Conservation (phyloP, 1,140 invertebrate species). For the Chironomus striatipennis region DNA sequence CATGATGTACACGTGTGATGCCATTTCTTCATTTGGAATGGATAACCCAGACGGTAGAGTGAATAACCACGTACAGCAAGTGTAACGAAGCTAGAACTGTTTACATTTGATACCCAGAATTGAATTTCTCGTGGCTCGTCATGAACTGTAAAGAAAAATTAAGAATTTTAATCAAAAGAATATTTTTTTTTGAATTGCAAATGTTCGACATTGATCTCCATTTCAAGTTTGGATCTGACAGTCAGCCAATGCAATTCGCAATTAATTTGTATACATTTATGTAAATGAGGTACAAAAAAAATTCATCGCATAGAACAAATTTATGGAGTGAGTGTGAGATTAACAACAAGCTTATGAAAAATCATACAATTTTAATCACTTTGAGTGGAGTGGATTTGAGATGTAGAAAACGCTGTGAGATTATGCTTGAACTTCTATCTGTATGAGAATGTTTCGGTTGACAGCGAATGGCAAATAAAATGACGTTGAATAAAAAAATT, state of each 20-base stretch:
- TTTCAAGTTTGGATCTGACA: neutral
- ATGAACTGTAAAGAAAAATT: conserved; percentile 44
- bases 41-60: conserved; percentile 72
- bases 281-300: neutral
- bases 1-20: conserved; percentile 77
- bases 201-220: neutral
- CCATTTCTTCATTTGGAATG: conserved; percentile 67
- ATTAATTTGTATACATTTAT: too few species aligned
- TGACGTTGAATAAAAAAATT: too few species aligned
- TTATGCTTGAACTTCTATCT: neutral
- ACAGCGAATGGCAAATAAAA: neutral
- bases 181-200: neutral
- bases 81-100: conserved; percentile 69
- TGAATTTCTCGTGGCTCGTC: conserved; percentile 61
- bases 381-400: neutral
- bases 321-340: neutral
- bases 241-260: too few species aligned
- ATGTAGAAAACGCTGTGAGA: neutral
- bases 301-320: neutral
- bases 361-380: neutral
- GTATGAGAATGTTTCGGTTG: neutral
- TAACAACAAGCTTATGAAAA: too few species aligned
- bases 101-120: conserved; percentile 67
- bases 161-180: neutral
- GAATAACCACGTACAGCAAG: conserved; percentile 69